phyloP scores from a whole-genome alignment of 2,113 vertebrate genomes.

The Pandion haliaetus region DNA sequence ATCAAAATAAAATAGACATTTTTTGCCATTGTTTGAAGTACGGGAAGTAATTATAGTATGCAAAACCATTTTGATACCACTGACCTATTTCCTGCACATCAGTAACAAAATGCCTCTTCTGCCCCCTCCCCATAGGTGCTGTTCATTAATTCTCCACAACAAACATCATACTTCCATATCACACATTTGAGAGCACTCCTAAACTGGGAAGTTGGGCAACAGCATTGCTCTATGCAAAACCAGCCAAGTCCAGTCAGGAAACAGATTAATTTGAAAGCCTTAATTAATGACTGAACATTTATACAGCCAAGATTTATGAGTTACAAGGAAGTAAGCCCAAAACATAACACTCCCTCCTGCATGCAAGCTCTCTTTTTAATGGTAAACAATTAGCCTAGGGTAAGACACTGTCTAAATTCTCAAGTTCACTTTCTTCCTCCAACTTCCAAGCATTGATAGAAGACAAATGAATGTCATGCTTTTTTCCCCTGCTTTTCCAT shows the following conservation, averaged over 20 bases:
- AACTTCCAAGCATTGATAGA: not conserved
- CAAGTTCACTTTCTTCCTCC: not conserved
- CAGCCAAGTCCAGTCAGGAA: constrained; percentile 67
- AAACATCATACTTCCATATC: not conserved
- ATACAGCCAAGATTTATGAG: constrained; percentile 52
- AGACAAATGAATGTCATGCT: not conserved
- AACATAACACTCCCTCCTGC: constrained; percentile 35
- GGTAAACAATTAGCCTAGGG: constrained; percentile 58
- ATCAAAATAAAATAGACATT: not conserved
- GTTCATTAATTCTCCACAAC: not conserved
- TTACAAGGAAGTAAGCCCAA: constrained; percentile 54
- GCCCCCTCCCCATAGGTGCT: not conserved
- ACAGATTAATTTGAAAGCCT: constrained; percentile 59
- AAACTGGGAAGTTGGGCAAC: not conserved
- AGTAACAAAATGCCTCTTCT: not conserved
- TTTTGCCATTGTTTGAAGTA: not conserved
- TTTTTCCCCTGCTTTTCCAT: not conserved
- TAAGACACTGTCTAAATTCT: not conserved
- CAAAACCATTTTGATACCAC: not conserved
- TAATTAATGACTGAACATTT: constrained; percentile 66
- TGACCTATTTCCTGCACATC: not conserved
- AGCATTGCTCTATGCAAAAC: constrained; percentile 6
- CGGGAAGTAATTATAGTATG: not conserved
- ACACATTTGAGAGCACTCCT: not conserved
- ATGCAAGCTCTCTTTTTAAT: constrained; percentile 9